These are phyloP conservation scores for Poeciliopsis occidentalis DNA, from an alignment of 2,113 vertebrate species.

Conservation along the genomic window DNA sequence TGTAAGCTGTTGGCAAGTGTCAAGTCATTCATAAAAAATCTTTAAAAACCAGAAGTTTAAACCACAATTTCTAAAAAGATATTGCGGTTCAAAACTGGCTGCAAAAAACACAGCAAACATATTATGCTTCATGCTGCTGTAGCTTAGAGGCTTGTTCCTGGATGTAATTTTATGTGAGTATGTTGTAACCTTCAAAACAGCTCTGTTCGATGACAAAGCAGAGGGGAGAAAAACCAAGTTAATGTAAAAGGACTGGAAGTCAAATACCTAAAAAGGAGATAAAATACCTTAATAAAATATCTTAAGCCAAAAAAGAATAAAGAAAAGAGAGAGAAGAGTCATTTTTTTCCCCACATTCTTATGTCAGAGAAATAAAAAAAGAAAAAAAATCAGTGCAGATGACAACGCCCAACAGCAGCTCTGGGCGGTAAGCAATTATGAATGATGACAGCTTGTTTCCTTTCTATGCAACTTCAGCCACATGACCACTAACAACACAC, in stretches of 20 bases:
- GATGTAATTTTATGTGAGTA: too few species aligned
- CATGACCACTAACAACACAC: constrained; percentile 15
- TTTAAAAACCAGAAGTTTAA: too few species aligned
- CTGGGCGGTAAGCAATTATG: constrained; percentile 34
- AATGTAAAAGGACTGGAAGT: neutral
- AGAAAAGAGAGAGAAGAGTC: too few species aligned
- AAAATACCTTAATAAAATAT: neutral
- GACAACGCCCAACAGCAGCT: constrained; percentile 7
- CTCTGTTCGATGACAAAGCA: neutral
- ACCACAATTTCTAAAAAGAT: too few species aligned
- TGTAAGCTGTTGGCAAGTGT: too few species aligned
- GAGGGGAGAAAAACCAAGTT: neutral
- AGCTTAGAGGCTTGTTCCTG: too few species aligned
- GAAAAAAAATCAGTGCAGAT: neutral
- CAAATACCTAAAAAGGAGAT: neutral
- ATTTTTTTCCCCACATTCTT: neutral
- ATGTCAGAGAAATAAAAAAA: neutral
- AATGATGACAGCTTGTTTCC: constrained; percentile 40
- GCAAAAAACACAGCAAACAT: too few species aligned
- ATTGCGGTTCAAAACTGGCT: too few species aligned
- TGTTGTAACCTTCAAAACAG: too few species aligned
- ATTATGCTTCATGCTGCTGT: too few species aligned
- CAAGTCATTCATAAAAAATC: too few species aligned
- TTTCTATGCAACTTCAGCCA: constrained; percentile 17
- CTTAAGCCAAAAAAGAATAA: neutral